Conservation (phyloP, 1,140 invertebrate species). For the Druon quercuslanigerum region DNA sequence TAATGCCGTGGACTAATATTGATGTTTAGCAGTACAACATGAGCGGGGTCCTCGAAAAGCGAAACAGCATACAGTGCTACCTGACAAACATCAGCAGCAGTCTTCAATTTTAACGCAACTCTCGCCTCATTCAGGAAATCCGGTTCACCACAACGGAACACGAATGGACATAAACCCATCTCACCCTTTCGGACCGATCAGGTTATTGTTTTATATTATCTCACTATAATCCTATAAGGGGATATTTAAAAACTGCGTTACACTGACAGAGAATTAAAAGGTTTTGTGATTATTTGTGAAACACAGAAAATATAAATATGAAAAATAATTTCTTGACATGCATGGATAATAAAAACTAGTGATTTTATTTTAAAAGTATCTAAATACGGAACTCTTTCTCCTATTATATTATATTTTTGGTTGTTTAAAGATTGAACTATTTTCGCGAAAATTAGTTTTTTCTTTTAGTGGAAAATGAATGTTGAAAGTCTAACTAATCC, state of each 20-base stretch:
- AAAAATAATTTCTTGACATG: background rate
- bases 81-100: constrained; percentile 64
- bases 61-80: constrained; percentile 76
- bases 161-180: constrained; percentile 58
- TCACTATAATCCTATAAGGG: background rate
- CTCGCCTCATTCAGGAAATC: constrained; percentile 57
- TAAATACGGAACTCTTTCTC: too few species aligned
- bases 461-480: too few species aligned
- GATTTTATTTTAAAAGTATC: too few species aligned
- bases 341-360: too few species aligned
- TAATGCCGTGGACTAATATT: constrained; percentile 29
- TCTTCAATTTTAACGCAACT: constrained; percentile 64
- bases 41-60: constrained; percentile 96
- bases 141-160: constrained; percentile 61
- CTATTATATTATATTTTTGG: too few species aligned
- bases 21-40: constrained; percentile 93
- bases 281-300: too few species aligned
- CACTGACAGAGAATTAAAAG: background rate
- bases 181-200: constrained; percentile 59
- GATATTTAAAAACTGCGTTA: background rate
- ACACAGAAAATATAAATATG: too few species aligned
- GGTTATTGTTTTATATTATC: constrained; percentile 50
- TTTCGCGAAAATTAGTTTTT: too few species aligned
- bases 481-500: too few species aligned
- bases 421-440: too few species aligned